Evolutionary conservation across 2,113 vertebrate species (phyloP).

Genomic region (Percopsis transmontana): DNA sequence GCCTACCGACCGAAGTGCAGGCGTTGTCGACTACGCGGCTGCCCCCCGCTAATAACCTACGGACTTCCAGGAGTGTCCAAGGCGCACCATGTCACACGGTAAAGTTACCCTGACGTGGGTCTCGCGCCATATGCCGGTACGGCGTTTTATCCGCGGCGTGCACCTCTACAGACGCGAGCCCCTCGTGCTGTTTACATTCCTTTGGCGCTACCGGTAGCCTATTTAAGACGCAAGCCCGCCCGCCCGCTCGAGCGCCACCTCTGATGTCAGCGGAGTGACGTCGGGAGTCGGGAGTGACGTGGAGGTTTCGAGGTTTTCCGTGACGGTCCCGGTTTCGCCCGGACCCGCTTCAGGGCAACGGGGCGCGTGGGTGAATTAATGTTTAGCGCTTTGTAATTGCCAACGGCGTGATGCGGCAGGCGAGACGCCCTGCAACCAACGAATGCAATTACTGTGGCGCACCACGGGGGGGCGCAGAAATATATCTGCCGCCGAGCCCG

Average conservation of each 20-base stretch:
- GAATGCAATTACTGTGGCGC: too few species aligned
- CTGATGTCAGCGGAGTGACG: slow-evolving; percentile 70
- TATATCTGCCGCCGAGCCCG: neutral
- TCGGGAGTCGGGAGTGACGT: neutral
- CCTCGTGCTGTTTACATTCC: slow-evolving; percentile 30
- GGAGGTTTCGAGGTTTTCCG: neutral
- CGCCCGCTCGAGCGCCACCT: slow-evolving; percentile 1
- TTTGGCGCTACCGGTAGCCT: slow-evolving; percentile 28
- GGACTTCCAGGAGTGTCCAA: neutral
- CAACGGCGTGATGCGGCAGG: too few species aligned
- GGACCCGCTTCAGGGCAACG: too few species aligned
- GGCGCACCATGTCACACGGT: neutral
- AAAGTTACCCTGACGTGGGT: too few species aligned
- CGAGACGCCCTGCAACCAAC: too few species aligned
- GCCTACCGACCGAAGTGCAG: neutral
- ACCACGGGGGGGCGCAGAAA: neutral
- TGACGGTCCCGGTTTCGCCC: slow-evolving; percentile 18
- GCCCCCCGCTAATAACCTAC: neutral
- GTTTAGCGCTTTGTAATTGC: neutral
- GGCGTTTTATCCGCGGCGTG: slow-evolving; percentile 2
- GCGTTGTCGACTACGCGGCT: too few species aligned
- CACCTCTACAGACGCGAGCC: slow-evolving; percentile 30
- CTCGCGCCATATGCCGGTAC: neutral
- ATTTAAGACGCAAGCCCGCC: slow-evolving; percentile 50
- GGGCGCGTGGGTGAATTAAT: too few species aligned